Percentiles rank a stretch among this genome's conserved stretches.
phyloP scores from a whole-genome alignment of 2,113 vertebrate species.

The Etheostoma spectabile region DNA sequence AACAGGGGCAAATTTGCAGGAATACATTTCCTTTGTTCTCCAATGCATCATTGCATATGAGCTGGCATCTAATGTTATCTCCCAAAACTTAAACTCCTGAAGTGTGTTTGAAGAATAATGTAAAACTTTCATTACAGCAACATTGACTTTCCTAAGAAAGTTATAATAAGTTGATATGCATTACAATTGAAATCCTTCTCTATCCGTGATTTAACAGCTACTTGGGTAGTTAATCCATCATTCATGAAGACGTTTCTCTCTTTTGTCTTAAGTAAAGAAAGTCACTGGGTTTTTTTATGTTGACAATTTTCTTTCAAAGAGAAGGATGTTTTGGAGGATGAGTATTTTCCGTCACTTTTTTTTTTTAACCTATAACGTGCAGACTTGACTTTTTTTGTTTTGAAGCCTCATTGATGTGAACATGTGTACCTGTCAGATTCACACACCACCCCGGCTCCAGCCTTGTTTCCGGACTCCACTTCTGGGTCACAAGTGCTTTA shows the following conservation, averaged over 20 bases:
- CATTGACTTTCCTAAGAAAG: constrained; percentile 23
- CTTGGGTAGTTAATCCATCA: constrained; percentile 28
- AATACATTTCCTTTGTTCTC: not conserved
- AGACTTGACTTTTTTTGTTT: not conserved
- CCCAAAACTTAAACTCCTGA: not conserved
- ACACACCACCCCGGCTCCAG: not conserved
- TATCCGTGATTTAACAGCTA: constrained; percentile 44
- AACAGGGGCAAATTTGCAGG: not conserved
- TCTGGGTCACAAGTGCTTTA: constrained; percentile 27
- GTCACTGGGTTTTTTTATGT: not conserved
- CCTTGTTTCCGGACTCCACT: not conserved
- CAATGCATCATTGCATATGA: not conserved
- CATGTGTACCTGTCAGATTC: not conserved
- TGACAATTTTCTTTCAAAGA: constrained; percentile 32
- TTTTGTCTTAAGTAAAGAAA: constrained; percentile 12
- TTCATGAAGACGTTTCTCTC: constrained; percentile 17
- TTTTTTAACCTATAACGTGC: not conserved
- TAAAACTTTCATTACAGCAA: not conserved
- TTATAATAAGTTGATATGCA: constrained; percentile 21
- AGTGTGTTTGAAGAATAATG: constrained; percentile 3
- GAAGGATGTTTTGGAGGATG: not conserved
- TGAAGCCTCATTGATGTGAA: not conserved
- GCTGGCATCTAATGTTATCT: not conserved
- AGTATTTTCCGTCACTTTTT: not conserved
- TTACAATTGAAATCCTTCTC: constrained; percentile 30